These are phyloP conservation scores for Amniataba percoides DNA, from an alignment of 2,797 vertebrate species.

Conservation along the genomic window DNA sequence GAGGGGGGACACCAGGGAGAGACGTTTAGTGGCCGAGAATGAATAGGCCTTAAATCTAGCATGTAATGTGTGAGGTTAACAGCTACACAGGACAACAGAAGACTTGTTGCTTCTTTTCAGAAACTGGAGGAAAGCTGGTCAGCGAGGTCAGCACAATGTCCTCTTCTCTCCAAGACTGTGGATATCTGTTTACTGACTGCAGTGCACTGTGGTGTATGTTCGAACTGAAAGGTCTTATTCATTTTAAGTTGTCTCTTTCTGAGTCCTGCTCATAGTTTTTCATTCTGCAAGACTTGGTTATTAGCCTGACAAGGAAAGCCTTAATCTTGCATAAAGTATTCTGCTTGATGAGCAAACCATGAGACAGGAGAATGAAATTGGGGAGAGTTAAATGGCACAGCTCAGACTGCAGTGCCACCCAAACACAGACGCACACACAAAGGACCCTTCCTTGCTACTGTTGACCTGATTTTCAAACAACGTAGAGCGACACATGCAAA, in stretches of 20 bases:
- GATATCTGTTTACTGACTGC: constrained; percentile 8
- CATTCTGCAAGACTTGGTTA: constrained; percentile 7
- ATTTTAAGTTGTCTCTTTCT: neutral
- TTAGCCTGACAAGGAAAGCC: constrained; percentile 14
- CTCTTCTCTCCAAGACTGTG: constrained; percentile 15
- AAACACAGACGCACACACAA: neutral
- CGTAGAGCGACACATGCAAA: constrained; percentile 21
- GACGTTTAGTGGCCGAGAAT: constrained; percentile 29
- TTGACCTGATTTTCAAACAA: constrained; percentile 53
- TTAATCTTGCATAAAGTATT: constrained; percentile 7
- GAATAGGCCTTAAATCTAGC: constrained; percentile 46
- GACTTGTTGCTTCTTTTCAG: constrained; percentile 47
- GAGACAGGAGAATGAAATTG: constrained; percentile 1
- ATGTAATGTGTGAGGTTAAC: constrained; percentile 51
- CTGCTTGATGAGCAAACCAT: constrained; percentile 5
- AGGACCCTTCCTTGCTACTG: neutral
- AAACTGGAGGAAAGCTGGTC: constrained; percentile 9
- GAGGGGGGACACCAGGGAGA: constrained; percentile 25
- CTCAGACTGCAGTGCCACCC: neutral
- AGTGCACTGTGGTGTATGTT: neutral
- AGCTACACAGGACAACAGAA: constrained; percentile 41
- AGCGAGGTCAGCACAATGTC: constrained; percentile 38
- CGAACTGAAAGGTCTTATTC: constrained; percentile 1
- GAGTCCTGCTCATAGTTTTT: constrained; percentile 11
- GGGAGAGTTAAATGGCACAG: neutral